A percentile compares a stretch with the other conserved stretches of the same genome.
These are phyloP conservation scores for Acholoe squamosa DNA, from an alignment of 2,888 invertebrate genomes.

Conservation along the genomic window DNA sequence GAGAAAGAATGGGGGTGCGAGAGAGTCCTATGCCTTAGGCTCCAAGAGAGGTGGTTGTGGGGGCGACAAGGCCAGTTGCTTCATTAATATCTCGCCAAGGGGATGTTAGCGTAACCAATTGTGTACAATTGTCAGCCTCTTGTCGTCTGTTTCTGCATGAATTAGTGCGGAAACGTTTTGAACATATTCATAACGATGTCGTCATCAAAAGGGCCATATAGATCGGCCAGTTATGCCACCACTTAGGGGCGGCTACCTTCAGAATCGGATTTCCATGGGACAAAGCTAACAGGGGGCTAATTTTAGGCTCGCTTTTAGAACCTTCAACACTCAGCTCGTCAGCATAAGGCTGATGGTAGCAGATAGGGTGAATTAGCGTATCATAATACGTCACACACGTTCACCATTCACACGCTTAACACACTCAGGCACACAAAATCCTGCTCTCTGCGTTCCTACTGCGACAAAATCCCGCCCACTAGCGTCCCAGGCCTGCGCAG, in stretches of 20 bases:
- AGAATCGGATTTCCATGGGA: constrained; percentile 23
- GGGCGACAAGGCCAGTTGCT: not conserved
- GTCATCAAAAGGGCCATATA: not conserved
- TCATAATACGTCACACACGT: constrained; percentile 16
- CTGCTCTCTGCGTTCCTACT: not conserved
- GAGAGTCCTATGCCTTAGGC: too few species aligned
- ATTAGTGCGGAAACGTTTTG: not conserved
- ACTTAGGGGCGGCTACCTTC: not conserved
- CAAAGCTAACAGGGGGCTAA: not conserved
- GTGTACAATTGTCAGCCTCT: not conserved
- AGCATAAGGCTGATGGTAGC: not conserved
- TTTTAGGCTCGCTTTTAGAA: constrained; percentile 21
- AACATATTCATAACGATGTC: not conserved
- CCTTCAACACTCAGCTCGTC: not conserved
- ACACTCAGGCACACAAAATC: not conserved
- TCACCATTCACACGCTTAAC: not conserved
- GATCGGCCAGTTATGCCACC: not conserved
- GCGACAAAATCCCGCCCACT: not conserved
- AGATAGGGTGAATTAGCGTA: constrained; percentile 5
- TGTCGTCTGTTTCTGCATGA: not conserved
- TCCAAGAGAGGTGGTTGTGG: not conserved
- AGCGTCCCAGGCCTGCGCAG: constrained; percentile 6
- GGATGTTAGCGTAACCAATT: constrained; percentile 18
- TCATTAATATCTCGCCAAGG: constrained; percentile 33
- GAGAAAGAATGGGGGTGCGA: not conserved